Evolutionary conservation across 2,113 vertebrate genomes (phyloP), one percentile per base, ranked within the genome.

Genomic region (Phyllopteryx taeniolatus): DNA sequence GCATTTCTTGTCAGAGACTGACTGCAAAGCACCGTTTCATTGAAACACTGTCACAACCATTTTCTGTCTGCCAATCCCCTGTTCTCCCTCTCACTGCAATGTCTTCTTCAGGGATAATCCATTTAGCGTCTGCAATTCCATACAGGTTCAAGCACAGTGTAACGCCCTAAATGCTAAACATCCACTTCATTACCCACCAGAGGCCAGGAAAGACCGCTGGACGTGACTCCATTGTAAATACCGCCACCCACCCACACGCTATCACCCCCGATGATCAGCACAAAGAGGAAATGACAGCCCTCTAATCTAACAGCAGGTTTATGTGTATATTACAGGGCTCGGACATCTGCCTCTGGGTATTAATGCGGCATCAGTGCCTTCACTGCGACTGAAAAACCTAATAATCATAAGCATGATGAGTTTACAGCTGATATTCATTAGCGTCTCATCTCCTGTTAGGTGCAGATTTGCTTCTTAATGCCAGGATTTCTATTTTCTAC

Each of bases 301-400:
- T n/a, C 73, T 80, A 64, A 78, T 83, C 64, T 80, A 70, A 71
- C 19, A 39, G 70, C 79, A 86, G 76, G 72, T 79, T 81, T 70
- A 70, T 67, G 70, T 72, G 75, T 80, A 67, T 67, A 68, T 78
- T 71, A 67, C 71, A 72, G 17, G 71, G 76, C 74, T 74, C 61
- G 70, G 74, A 77, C 79, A 83, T 73, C 74, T 81, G 79, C 44
- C 83, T 71, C n/a, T n/a, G 74, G 69, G 74, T 44, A 74, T 83
- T 67, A 78, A 60, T 64, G 67, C 62, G 12, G 62, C 62, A 64
- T 83, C 81, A 69, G 8, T 70, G 56, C 60, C 42, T 67, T 65
- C 33, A 60, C 70, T 61, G 4, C 0, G n/a, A 43, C 17, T 63
- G 54, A 59, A 70, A 74, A 13, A 39, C 35, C 10, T 42, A 19